Evolutionary conservation across 2,797 vertebrate species (phyloP), one percentile per base, ranked within the genome.

Genomic region (Hoplostethus atlanticus): DNA sequence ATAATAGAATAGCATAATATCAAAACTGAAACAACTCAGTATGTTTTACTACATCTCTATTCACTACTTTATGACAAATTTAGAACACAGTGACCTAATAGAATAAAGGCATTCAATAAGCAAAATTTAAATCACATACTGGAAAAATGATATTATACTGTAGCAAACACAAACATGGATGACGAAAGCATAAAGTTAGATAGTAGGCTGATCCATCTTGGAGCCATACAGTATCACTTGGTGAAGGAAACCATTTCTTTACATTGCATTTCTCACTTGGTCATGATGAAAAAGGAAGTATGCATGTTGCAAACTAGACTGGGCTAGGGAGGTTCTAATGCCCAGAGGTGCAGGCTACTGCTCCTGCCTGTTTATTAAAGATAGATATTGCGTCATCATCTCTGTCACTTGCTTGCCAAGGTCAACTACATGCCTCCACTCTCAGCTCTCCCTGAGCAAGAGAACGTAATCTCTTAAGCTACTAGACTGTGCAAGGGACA

Each of bases 341-440:
- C 31, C 66, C 42, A 50, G 51, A 36, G 36, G 36, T 4, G 4
- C 3, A 36, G 36, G 4, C 6, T 44, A 66, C 51, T 71, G 28
- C 21, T 10, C 44, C n/a, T 12, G 42, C 16, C 75, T 87, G 74
- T 81, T 84, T 77, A 79, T 86, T 77, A 90, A 85, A 87, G 65
- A 83, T 68, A 77, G 80, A 87, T 89, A 84, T 86, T 80, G 74
- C 83, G 74, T 82, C 75, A 79, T 80, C 70, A 69, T 76, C 69
- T 71, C 56, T 40, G 73, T 62, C 75, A 72, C 71, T 69, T 60
- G 21, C 68, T 74, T 64, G 71, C 83, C 86, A 90, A 91, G 88
- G 89, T 91, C 87, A 87, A 57, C 73, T 65, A 79, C 83, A 79
- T 44, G 53, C 74, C 44, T 65, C 75, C 21, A 21, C 76, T 80